Evolutionary conservation across 2,113 vertebrate genomes (phyloP), one percentile per base, ranked within the genome.

Genomic region (Pomatostomus ruficeps): DNA sequence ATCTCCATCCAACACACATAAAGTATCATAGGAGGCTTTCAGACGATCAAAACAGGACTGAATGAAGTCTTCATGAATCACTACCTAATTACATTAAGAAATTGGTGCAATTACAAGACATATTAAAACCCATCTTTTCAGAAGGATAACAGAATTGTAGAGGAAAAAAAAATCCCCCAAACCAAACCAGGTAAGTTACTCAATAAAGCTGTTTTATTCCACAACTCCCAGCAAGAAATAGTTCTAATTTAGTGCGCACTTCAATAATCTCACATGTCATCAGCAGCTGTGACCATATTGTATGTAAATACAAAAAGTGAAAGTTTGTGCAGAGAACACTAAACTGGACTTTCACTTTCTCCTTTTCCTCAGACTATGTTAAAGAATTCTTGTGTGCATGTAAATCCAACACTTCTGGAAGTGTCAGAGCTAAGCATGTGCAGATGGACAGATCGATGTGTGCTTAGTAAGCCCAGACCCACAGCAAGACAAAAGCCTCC

Each of bases 11-110:
- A 99, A 97, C 85, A 99, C 99, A 97, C 99, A 99, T 46, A 99
- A 96, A 0, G 99, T 99, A 97, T 99, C 99, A 80, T 99, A 99
- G 46, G 99, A 99, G 11, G 99, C 99, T 97, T 99, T 99, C 62
- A 99, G 98, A 89, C 99, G 99, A 98, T 99, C 99, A 71, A 99
- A 99, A 97, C 99, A 99, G 58, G 99, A 99, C 96, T 99, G 99
- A 97, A 99, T 99, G 95, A 99, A 99, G 96, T 99, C 99, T 97
- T 99, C 99, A 76, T 99, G 99, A 97, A 99, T 99, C 97, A 99
- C 99, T 97, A 99, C 99, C 99, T 99, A 96, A 89, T 97, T 62
- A 59, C 31, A 95, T 74, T 14, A 40, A 71, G 52, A 66, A 72
- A 95, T 70, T 18, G 55, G 81, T 51, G 52, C 36, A 92, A 75